Evolutionary conservation across 1,140 invertebrate species (phyloP).

Genomic region (Babylonia areolata): DNA sequence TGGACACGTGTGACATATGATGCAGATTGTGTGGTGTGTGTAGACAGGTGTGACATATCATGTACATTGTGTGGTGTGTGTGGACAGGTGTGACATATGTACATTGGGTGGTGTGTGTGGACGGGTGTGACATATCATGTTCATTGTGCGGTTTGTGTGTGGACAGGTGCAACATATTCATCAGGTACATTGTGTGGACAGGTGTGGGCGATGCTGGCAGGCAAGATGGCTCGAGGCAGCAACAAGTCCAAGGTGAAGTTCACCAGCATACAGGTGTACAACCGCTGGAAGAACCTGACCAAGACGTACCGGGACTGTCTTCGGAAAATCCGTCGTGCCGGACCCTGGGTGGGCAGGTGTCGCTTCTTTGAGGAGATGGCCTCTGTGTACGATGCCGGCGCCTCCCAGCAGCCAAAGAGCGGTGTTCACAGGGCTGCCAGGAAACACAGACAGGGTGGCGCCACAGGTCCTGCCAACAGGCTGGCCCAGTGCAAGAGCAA

Average conservation of each 20-base stretch:
- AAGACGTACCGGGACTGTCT: conserved; percentile 48
- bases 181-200: background rate
- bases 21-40: no score
- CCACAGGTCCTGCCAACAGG: background rate
- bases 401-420: background rate
- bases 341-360: conserved; percentile 39
- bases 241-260: conserved; percentile 5
- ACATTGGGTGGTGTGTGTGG: no score
- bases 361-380: conserved; percentile 49
- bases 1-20: no score
- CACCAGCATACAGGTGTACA: conserved; percentile 41
- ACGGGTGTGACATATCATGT: no score
- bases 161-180: no score
- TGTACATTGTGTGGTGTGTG: no score
- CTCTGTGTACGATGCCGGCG: conserved; percentile 39
- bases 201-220: conserved; percentile 43
- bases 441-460: background rate
- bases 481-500: background rate
- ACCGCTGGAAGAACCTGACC: conserved; percentile 53
- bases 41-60: no score
- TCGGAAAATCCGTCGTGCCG: conserved; percentile 33
- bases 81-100: no score
- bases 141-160: background rate
- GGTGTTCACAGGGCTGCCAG: background rate
- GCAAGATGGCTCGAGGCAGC: background rate